A percentile compares a stretch with the other conserved stretches of the same genome.
Conservation (phyloP, 1,140 invertebrate genomes). For the Scaptomyza graminum region DNA sequence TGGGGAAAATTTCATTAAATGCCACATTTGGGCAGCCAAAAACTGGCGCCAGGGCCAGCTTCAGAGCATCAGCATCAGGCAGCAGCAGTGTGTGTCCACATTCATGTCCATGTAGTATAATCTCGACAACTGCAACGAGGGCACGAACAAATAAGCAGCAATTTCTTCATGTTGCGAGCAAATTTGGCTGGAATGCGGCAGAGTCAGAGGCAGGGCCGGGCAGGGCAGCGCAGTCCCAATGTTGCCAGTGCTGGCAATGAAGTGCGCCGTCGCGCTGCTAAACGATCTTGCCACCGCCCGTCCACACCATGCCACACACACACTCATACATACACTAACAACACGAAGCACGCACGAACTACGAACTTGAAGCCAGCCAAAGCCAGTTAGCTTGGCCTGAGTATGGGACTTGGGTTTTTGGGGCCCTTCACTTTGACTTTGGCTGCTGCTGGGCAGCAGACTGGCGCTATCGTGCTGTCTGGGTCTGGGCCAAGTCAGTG, state of each 20-base stretch:
- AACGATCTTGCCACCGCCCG: conserved; percentile 82
- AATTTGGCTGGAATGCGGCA: conserved; percentile 74
- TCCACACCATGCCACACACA: conserved; percentile 80
- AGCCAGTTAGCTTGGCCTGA: conserved; percentile 48
- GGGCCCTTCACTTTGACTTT: conserved; percentile 58
- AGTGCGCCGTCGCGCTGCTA: conserved; percentile 77
- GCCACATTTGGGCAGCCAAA: conserved; percentile 74
- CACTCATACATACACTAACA: conserved; percentile 7
- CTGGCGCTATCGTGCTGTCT: conserved; percentile 64
- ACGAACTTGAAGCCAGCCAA: conserved; percentile 52
- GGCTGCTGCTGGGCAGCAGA: conserved; percentile 52
- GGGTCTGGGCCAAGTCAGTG: conserved; percentile 23
- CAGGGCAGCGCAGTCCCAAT: not conserved
- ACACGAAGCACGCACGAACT: conserved; percentile 63
- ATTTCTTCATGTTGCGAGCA: conserved; percentile 79
- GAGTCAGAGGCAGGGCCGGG: not conserved
- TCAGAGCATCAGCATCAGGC: conserved; percentile 1
- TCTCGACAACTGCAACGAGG: conserved; percentile 56
- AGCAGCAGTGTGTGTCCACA: conserved; percentile 20
- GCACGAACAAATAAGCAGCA: conserved; percentile 76
- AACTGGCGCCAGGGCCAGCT: conserved; percentile 69
- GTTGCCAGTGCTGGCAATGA: conserved; percentile 56
- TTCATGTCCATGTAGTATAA: conserved; percentile 49
- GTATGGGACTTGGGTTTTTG: conserved; percentile 8
- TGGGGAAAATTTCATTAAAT: conserved; percentile 75